Percentiles rank a stretch among this genome's conserved stretches.
These are phyloP conservation scores for Sula dactylatra DNA, from an alignment of 2,113 vertebrate genomes.

Conservation along the genomic window DNA sequence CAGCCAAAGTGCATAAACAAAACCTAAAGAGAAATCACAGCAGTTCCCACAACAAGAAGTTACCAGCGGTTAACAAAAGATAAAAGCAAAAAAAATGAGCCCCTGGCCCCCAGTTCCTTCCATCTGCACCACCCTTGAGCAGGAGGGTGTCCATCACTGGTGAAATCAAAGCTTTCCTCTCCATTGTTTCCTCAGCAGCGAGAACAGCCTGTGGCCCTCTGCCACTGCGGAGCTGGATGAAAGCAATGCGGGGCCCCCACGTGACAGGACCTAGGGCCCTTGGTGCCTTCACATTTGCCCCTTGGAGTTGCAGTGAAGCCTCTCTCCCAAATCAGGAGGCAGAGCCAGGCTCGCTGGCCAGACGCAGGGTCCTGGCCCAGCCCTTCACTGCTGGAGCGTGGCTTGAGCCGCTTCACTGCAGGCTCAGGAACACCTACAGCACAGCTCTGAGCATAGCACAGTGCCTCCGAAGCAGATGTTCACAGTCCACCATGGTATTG, in stretches of 20 bases:
- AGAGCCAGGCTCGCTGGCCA: not conserved
- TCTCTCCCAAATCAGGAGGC: not conserved
- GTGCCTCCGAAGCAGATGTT: rapidly evolving
- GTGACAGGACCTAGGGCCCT: not conserved
- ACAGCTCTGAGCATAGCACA: not conserved
- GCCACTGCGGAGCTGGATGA: not conserved
- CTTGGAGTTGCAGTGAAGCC: rapidly evolving
- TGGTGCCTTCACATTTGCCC: not conserved
- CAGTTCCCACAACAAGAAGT: not conserved
- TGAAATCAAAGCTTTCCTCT: slow-evolving; percentile 57
- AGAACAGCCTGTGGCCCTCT: not conserved
- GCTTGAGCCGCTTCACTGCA: not conserved
- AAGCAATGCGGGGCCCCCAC: not conserved
- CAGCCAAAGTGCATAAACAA: slow-evolving; percentile 6
- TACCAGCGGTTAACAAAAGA: slow-evolving; percentile 21
- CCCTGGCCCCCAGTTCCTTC: slow-evolving; percentile 11
- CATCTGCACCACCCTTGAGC: slow-evolving; percentile 24
- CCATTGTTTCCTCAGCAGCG: not conserved
- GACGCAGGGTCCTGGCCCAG: not conserved
- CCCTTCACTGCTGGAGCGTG: rapidly evolving
- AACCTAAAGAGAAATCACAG: not conserved
- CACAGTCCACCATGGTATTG: rapidly evolving
- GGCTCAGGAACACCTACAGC: not conserved
- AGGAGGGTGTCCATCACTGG: not conserved
- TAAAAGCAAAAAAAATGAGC: not conserved